Conservation (phyloP, 1,140 invertebrate genomes). For the Drosophila ohnishii region DNA sequence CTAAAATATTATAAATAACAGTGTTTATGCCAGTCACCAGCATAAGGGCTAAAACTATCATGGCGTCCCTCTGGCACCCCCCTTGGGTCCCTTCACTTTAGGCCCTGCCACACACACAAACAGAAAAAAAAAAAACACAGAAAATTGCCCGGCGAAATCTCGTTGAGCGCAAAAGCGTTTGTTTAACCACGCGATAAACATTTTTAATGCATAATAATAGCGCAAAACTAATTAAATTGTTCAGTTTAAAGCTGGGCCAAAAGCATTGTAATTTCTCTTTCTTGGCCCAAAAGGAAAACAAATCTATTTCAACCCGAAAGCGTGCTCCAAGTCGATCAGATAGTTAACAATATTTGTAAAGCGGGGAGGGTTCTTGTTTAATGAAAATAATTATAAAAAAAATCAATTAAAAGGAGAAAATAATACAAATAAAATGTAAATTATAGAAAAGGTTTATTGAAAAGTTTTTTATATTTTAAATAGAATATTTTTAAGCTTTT, state of each 20-base stretch:
- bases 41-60: conserved; percentile 20
- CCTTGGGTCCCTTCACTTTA: not conserved
- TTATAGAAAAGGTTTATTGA: not conserved
- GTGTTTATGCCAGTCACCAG: not conserved
- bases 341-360: conserved; percentile 6
- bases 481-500: too few relatives aligned
- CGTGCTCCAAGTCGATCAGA: conserved; percentile 17
- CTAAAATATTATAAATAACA: not conserved
- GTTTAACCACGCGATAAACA: conserved; percentile 62
- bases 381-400: conserved; percentile 5
- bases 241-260: conserved; percentile 11
- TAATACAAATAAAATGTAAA: not conserved
- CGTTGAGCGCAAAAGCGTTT: conserved; percentile 49
- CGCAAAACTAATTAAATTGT: conserved; percentile 55
- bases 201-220: conserved; percentile 65
- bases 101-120: conserved; percentile 20
- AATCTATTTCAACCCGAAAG: conserved; percentile 29
- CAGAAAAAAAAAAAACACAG: not conserved
- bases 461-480: too few relatives aligned
- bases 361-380: not conserved
- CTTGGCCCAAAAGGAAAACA: conserved; percentile 24
- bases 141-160: conserved; percentile 31
- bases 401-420: conserved; percentile 12
- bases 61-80: not conserved
- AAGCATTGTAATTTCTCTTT: conserved; percentile 22